Conservation (phyloP, 2,113 vertebrate species). For the Monarcha castaneiventris region DNA sequence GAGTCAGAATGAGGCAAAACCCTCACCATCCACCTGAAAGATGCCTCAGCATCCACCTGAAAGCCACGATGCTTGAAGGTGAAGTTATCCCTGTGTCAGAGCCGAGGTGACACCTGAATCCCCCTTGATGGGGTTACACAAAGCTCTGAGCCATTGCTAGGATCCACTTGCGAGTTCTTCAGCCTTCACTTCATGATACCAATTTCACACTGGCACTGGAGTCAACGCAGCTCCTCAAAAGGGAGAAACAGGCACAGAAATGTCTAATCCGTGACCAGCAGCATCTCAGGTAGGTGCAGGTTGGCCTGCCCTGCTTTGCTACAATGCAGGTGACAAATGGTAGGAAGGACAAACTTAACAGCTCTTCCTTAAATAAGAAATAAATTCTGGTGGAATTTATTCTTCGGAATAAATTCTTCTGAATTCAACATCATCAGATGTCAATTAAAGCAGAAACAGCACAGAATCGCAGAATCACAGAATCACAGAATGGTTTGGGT, state of each 20-base stretch:
- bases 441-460: not conserved
- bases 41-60: not conserved
- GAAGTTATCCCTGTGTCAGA: not conserved
- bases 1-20: not conserved
- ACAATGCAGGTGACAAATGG: not conserved
- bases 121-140: accelerated
- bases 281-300: not conserved
- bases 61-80: not conserved
- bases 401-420: not conserved
- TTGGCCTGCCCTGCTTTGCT: not conserved
- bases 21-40: not conserved
- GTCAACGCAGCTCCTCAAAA: not conserved
- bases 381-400: not conserved
- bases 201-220: not conserved
- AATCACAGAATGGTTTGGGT: not conserved
- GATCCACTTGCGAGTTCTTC: not conserved
- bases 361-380: not conserved
- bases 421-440: accelerated
- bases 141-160: not conserved
- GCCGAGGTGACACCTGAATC: not conserved
- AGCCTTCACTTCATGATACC: not conserved
- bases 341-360: not conserved
- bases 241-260: not conserved
- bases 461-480: not conserved
- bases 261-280: not conserved